A percentile compares a stretch with the other conserved stretches of the same genome.
phyloP scores from a whole-genome alignment of 2,888 invertebrate species.

The Dioctria rufipes region DNA sequence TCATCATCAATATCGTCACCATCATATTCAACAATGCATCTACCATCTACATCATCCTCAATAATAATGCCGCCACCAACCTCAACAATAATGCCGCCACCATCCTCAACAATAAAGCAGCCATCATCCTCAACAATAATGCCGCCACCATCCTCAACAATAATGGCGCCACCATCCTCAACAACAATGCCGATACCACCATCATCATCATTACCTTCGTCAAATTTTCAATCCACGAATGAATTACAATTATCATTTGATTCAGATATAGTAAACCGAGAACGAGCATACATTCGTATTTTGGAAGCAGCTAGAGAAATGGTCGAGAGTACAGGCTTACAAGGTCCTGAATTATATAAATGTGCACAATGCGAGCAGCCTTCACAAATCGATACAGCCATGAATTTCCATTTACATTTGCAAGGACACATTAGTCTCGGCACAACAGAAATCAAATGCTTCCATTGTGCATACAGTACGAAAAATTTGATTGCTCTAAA shows the following conservation, averaged over 20 bases:
- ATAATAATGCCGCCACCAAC: no score
- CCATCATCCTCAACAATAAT: background rate
- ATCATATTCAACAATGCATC: no score
- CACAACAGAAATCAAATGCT: slow-evolving; percentile 70
- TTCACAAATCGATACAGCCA: slow-evolving; percentile 66
- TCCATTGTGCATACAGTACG: slow-evolving; percentile 72
- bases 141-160: no score
- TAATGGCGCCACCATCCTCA: no score
- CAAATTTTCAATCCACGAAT: background rate
- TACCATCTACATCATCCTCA: no score
- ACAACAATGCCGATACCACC: background rate
- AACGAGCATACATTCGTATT: slow-evolving; percentile 23
- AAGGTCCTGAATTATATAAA: slow-evolving; percentile 72
- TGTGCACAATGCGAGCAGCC: slow-evolving; percentile 73
- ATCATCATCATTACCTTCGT: background rate
- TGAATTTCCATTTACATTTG: slow-evolving; percentile 70
- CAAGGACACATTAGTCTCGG: slow-evolving; percentile 59
- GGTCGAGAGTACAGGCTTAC: slow-evolving; percentile 62
- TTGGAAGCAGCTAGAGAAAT: slow-evolving; percentile 60
- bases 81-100: no score
- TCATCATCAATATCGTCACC: no score
- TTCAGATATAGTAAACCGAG: background rate
- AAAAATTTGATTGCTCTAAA: slow-evolving; percentile 71
- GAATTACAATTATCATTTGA: background rate
- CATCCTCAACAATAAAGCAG: background rate